These are phyloP conservation scores for Limenitis camilla DNA, from an alignment of 2,888 invertebrate genomes.

Conservation along the genomic window DNA sequence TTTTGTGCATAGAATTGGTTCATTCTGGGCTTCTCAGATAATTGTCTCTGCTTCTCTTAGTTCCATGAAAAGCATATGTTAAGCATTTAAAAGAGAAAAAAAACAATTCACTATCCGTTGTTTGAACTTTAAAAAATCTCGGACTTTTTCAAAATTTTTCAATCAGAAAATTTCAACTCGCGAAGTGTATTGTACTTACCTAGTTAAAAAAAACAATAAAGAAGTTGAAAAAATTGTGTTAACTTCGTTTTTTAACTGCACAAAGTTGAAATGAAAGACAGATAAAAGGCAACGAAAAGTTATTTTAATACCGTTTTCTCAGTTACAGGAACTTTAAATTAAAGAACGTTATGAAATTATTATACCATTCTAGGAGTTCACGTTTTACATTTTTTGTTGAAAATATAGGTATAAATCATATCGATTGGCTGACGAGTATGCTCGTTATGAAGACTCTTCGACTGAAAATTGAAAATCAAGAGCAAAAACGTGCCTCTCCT, in stretches of 20 bases:
- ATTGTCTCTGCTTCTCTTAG: no score
- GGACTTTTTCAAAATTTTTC: no score
- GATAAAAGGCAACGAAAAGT: slow-evolving; percentile 8
- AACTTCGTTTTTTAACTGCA: slow-evolving; percentile 12
- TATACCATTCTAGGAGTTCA: background rate
- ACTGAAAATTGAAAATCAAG: slow-evolving; percentile 10
- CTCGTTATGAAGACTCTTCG: slow-evolving; percentile 14
- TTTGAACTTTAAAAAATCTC: no score
- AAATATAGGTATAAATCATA: background rate
- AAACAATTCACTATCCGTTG: no score
- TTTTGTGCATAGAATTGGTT: no score
- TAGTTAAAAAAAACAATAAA: slow-evolving; percentile 2
- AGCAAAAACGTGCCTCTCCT: slow-evolving; percentile 17
- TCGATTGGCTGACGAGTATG: slow-evolving; percentile 1
- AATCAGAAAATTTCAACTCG: no score
- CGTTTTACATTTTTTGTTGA: background rate
- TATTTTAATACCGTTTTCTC: slow-evolving; percentile 8
- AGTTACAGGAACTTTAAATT: slow-evolving; percentile 7
- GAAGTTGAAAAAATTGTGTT: background rate
- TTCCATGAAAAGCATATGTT: no score
- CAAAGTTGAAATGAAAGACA: slow-evolving; percentile 13
- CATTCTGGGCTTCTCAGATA: no score
- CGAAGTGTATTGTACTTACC: background rate
- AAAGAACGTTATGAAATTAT: background rate
- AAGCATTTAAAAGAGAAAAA: no score